phyloP scores from a whole-genome alignment of 2,113 vertebrate genomes.

The Campylomormyrus numenius region DNA sequence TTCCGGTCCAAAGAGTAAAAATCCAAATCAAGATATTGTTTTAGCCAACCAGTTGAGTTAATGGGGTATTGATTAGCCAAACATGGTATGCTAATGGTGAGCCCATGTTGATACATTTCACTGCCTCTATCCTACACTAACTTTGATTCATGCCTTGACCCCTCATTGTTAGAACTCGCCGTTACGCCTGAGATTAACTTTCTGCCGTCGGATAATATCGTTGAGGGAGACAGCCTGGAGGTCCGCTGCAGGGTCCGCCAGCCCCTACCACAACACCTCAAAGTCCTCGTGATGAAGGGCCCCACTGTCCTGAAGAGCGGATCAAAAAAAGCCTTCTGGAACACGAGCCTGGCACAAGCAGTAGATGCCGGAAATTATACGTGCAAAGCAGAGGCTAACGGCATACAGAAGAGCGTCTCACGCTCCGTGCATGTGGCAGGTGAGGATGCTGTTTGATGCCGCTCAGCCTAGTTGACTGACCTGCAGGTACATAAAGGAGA shows the following conservation, averaged over 20 bases:
- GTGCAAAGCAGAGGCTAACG: not conserved
- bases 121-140: not conserved
- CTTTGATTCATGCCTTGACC: not conserved
- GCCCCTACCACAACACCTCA: not conserved
- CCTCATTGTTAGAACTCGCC: not conserved
- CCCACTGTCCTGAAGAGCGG: not conserved
- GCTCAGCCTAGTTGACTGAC: not conserved
- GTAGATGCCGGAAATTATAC: not conserved
- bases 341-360: not conserved
- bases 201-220: not conserved
- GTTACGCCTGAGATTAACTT: not conserved
- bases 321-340: not conserved
- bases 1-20: not conserved
- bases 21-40: not conserved
- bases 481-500: not conserved
- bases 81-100: not conserved
- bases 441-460: not conserved
- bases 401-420: not conserved
- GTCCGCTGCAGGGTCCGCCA: not conserved
- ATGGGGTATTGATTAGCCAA: not conserved
- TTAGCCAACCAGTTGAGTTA: not conserved
- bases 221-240: not conserved
- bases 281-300: not conserved
- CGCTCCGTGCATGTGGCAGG: not conserved
- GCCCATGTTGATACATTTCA: not conserved